Conservation (phyloP, 2,888 invertebrate species). For the Xestia c-nigrum region DNA sequence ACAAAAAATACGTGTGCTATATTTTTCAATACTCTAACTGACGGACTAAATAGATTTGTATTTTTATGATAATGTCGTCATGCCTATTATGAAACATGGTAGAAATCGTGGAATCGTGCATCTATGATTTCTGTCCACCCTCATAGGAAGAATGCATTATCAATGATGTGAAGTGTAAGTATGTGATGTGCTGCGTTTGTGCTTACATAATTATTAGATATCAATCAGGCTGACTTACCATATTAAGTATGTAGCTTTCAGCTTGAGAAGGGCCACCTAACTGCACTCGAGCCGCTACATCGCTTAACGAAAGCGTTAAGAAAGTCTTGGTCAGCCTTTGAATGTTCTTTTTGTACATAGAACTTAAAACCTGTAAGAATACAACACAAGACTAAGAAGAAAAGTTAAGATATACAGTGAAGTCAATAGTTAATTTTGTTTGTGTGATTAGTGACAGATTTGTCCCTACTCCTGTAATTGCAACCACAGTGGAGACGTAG, state of each 20-base stretch:
- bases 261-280: slow-evolving; percentile 96
- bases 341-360: slow-evolving; percentile 98
- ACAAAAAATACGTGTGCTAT: no score
- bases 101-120: no score
- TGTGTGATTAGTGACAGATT: neutral
- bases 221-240: slow-evolving; percentile 91
- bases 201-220: neutral
- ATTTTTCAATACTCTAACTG: no score
- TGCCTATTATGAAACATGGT: no score
- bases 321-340: slow-evolving; percentile 98
- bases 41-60: no score
- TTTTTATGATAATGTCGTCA: no score
- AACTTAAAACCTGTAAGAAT: slow-evolving; percentile 93
- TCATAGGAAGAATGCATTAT: neutral
- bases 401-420: neutral
- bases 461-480: neutral
- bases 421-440: neutral
- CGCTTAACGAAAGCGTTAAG: slow-evolving; percentile 96
- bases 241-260: slow-evolving; percentile 97
- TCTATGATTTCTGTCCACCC: no score
- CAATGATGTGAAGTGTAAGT: neutral
- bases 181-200: neutral
- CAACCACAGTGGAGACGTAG: neutral
- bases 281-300: slow-evolving; percentile 97
- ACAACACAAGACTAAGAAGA: neutral